These are phyloP conservation scores for Scolopax rusticola DNA, from an alignment of 2,797 vertebrate genomes.

Conservation along the genomic window DNA sequence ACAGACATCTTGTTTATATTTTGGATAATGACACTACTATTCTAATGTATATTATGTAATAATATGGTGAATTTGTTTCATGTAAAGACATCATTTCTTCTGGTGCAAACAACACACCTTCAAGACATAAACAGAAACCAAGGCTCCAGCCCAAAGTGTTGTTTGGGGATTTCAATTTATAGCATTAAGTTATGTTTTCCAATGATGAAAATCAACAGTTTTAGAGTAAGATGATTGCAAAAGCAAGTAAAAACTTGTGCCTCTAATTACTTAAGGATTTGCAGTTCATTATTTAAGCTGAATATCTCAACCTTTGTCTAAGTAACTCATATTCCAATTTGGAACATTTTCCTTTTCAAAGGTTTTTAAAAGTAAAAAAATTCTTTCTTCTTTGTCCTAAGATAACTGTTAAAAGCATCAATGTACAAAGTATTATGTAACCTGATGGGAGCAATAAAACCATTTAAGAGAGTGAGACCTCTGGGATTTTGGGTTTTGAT, in stretches of 20 bases:
- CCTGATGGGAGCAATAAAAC: slow-evolving; percentile 4
- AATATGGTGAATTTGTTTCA: not conserved
- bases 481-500: not conserved
- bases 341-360: not conserved
- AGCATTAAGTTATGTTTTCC: slow-evolving; percentile 8
- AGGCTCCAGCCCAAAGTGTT: not conserved
- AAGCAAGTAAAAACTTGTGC: not conserved
- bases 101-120: not conserved
- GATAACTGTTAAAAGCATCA: slow-evolving; percentile 41
- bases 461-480: not conserved
- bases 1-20: not conserved
- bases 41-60: not conserved
- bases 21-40: not conserved
- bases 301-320: slow-evolving; percentile 46
- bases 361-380: not conserved
- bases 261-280: slow-evolving; percentile 37
- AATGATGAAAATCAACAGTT: not conserved
- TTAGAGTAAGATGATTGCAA: not conserved
- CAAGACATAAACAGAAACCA: not conserved
- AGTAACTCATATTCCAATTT: slow-evolving; percentile 39
- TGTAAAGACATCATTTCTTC: not conserved
- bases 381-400: slow-evolving; percentile 24
- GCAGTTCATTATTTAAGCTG: slow-evolving; percentile 56
- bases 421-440: slow-evolving; percentile 34
- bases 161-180: not conserved